Conservation (phyloP, 1,140 invertebrate species). For the Streblospio benedicti region DNA sequence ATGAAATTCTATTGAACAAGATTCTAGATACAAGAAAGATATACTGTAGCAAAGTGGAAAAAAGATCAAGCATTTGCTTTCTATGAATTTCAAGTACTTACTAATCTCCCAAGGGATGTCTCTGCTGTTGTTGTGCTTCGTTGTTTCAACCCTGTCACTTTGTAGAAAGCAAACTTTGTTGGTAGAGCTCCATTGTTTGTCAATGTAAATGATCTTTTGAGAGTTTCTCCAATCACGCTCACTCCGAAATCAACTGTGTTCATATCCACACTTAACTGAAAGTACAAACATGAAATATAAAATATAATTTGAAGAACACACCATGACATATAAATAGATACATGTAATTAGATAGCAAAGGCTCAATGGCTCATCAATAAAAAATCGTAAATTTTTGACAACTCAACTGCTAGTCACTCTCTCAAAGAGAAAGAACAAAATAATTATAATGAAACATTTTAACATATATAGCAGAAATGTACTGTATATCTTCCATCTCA, state of each 20-base stretch:
- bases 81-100: too few relatives aligned
- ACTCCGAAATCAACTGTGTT: constrained; percentile 39
- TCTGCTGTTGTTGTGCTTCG: constrained; percentile 34
- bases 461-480: too few relatives aligned
- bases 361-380: too few relatives aligned
- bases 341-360: neutral
- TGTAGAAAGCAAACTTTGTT: constrained; percentile 43
- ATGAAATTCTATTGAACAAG: too few relatives aligned
- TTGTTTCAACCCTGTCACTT: constrained; percentile 37
- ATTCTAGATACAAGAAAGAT: too few relatives aligned
- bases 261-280: constrained; percentile 38
- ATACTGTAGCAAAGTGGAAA: too few relatives aligned
- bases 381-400: too few relatives aligned
- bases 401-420: too few relatives aligned
- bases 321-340: constrained; percentile 3
- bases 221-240: constrained; percentile 43
- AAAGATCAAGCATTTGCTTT: too few relatives aligned
- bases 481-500: too few relatives aligned
- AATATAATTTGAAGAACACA: neutral
- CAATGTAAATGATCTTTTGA: constrained; percentile 37
- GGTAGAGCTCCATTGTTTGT: constrained; percentile 44
- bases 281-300: neutral
- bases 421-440: too few relatives aligned
- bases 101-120: constrained; percentile 37
- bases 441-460: too few relatives aligned